Base-by-base conservation (phyloP, 2,113 vertebrate species). In the Geococcyx californianus region DNA sequence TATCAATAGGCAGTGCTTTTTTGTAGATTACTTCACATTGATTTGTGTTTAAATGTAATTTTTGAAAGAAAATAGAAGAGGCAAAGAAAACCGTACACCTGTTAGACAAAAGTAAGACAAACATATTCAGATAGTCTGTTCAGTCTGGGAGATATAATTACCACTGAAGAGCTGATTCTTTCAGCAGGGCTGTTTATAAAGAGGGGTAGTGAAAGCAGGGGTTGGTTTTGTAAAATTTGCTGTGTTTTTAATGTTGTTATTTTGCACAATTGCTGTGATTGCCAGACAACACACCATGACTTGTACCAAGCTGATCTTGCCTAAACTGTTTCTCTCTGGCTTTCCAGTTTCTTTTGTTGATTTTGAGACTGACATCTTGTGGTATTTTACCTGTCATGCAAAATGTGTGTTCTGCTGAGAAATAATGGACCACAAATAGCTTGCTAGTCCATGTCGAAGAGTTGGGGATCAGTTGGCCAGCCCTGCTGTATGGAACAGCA, bases 291-390 rank as follows among this genome's bases (percentile, higher is more conserved):
- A 34, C 74, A 34, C 42, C 67, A 24, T 54, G 64, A 47, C 54
- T 76, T 83, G 45, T 76, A 58, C 78, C 34, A 40, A 11, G 44
- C 49, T 83, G 66, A 45, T 92, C 25, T 63, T 55, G 60, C 58
- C 47, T 44, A 34, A 69, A 17, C 52, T 24, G 26, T 88, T 55
- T 79, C 47, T 62, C 59, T 76, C 7, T 28, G 20, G 26, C 47
- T 93, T 91, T 90, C 33, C 47, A 23, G 28, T 74, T 83, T 51
- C 29, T 74, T 24, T 7, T 81, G n/a, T 33, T 78, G 81, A 40
- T 90, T 94, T 95, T 91, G 45, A 77, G 75, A 80, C 70, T 93
- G 81, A 51, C 40, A 42, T 64, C 84, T 94, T 82, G 67, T 68
- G 70, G 29, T 86, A 33, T 73, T 89, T 56, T 67, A 40, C 38